Evolutionary conservation across 2,113 vertebrate species (phyloP).

Genomic region (Coryphaenoides rupestris): DNA sequence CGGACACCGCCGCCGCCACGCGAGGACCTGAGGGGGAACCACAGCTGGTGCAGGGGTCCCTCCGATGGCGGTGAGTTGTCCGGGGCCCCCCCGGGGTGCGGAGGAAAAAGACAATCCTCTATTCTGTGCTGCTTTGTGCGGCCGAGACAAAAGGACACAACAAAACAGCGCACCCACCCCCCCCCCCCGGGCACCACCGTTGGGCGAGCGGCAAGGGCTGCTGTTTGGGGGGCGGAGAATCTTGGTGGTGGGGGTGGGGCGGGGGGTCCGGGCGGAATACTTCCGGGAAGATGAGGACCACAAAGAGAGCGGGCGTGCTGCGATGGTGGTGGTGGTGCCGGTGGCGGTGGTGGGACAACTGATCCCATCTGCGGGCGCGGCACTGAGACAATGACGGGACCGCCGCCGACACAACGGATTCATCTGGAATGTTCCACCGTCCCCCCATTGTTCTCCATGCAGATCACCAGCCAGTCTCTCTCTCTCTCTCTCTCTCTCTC

Average conservation of each 20-base stretch:
- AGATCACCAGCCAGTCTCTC: slow-evolving; percentile 21
- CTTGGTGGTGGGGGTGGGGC: no score
- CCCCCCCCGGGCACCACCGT: no score
- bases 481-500: no score
- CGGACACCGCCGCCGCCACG: no score
- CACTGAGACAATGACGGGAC: neutral
- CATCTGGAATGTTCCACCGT: no score
- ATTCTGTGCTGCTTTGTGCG: slow-evolving; percentile 55
- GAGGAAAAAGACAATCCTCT: slow-evolving; percentile 52
- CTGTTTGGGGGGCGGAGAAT: no score
- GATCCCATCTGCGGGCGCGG: slow-evolving; percentile 43
- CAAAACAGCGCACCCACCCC: no score
- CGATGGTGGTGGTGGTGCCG: no score
- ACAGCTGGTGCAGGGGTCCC: no score
- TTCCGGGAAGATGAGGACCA: slow-evolving; percentile 41
- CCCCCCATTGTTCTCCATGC: slow-evolving; percentile 20
- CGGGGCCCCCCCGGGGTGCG: neutral
- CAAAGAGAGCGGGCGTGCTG: slow-evolving; percentile 32
- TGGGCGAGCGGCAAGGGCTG: no score
- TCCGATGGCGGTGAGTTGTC: neutral
- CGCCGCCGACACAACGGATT: no score
- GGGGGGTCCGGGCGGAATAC: slow-evolving; percentile 41
- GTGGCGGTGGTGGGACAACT: slow-evolving; percentile 41
- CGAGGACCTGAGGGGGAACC: no score
- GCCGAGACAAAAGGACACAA: slow-evolving; percentile 47